Evolutionary conservation across 1,140 invertebrate genomes (phyloP), one percentile per base, ranked within the genome.

Genomic region (Halyomorpha halys): DNA sequence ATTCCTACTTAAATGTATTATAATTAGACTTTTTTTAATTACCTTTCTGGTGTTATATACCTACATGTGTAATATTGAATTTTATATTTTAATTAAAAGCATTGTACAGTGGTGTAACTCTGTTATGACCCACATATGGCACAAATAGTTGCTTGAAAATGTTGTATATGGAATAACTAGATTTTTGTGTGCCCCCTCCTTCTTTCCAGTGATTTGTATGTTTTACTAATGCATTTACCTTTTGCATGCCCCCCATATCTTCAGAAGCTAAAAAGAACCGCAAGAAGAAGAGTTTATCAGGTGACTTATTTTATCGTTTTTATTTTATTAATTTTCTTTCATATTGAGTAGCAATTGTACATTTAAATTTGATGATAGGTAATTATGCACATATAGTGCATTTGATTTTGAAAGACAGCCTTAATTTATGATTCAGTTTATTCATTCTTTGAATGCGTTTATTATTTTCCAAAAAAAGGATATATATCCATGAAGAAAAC

Each of bases 211-310:
- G 47, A 63, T 67, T 61, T 65, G 53, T 67, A 67, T 68, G 60
- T 67, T 68, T 69, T 67, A 70, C 69, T 71, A 70, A 71, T 72
- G 67, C 60, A 67, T 72, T 72, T 71, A 63, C 70, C 71, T 73
- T 73, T 73, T 72, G 71, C 73, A 73, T 73, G 72, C 70, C 61
- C 68, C 71, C 68, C 63, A 66, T 39, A 59, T 71, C 68, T 69
- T 72, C 84, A 91, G 89, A 91, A 83, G 87, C 86, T 83, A 91
- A 90, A 89, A 91, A 90, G 85, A 85, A 88, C 79, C 84, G 86
- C 81, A 87, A 86, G 81, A 89, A 87, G 81, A 90, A 90, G 82
- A 90, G 86, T 76, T 77, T 88, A 78, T 81, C 86, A 84, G 87
- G 87, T 90, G 86, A 90, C 67, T 73, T 69, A 65, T 67, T 72